Evolutionary conservation across 30 jellyfish, hydroid and myxozoan species (phyloP).

Genomic region (Aurelia sp.): DNA sequence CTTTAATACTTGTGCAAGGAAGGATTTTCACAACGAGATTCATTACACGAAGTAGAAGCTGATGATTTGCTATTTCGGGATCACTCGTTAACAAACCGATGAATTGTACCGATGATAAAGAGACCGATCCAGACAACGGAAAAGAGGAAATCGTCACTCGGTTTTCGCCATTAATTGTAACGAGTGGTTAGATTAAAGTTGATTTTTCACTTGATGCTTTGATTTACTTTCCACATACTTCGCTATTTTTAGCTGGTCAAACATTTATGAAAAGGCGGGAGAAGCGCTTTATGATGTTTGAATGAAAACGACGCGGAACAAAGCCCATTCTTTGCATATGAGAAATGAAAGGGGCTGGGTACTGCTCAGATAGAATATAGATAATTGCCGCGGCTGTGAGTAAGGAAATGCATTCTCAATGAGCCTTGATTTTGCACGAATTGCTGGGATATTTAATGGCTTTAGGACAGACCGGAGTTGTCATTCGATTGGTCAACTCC

Average conservation of each 20-base stretch:
- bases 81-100: no score
- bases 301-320: no score
- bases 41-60: no score
- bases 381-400: constrained; percentile 46
- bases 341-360: background rate
- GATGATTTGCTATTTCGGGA: no score
- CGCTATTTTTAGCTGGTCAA: constrained; percentile 24
- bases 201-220: constrained; percentile 3
- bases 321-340: no score
- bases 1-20: no score
- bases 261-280: constrained; percentile 46
- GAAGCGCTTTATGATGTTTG: constrained; percentile 29
- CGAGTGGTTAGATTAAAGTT: constrained; percentile 5
- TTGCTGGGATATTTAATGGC: constrained; percentile 15
- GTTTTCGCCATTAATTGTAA: constrained; percentile 4
- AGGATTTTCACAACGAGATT: no score
- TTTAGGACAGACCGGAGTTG: no score
- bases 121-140: no score
- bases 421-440: constrained; percentile 12
- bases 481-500: no score
- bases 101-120: no score
- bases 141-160: no score
- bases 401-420: constrained; percentile 29
- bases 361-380: constrained; percentile 5
- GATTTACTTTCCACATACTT: constrained; percentile 4